Base-by-base conservation (phyloP, 2,888 invertebrate species). In the Unio pictorum region DNA sequence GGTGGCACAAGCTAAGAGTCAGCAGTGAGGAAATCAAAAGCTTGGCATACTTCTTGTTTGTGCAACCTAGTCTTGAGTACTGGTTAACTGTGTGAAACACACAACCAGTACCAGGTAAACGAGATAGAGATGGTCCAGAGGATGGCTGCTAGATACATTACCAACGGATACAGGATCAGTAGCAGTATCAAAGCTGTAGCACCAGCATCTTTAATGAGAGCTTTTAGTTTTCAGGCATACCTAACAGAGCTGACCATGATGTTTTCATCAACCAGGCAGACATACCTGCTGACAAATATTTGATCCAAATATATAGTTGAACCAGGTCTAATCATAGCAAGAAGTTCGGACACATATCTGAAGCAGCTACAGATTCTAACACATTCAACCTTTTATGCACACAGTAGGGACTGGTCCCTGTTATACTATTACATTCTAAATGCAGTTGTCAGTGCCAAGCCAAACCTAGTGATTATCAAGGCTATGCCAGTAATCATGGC, bases 151-250 rank as follows among this genome's bases (percentile, higher is more conserved):
- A 58, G 64, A 23, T 68, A 23, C 30, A 28, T 28, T 15, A 55
- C 54, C 26, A 64, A 69, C 60, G n/a, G 69, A 18, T 64, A 69
- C 55, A 26, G 61, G 18, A 65, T 65, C 26, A 64, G 60, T n/a
- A 68, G 68, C 59, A 68, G 68, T 60, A 59, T 68, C 20, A 30
- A 62, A 45, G n/a, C 11, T 34, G 65, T 69, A 23, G 61, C 55
- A 65, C 4, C 26, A 68, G 20, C 7, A 69, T 54, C 65, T 69
- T 0, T 4, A 61, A 4, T 69, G 59, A 66, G 65, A 69, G 45
- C 11, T 62, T 5, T 34, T 61, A 34, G 69, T 61, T 57, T n/a
- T 56, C n/a, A 17, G 30, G 15, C 61, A 61, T 4, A 63, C 58
- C n/a, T 64, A 68, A n/a, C 56, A 8, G 63, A 68, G 45, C 57